phyloP scores from a whole-genome alignment of 2,888 invertebrate species.

The Muscina levida region DNA sequence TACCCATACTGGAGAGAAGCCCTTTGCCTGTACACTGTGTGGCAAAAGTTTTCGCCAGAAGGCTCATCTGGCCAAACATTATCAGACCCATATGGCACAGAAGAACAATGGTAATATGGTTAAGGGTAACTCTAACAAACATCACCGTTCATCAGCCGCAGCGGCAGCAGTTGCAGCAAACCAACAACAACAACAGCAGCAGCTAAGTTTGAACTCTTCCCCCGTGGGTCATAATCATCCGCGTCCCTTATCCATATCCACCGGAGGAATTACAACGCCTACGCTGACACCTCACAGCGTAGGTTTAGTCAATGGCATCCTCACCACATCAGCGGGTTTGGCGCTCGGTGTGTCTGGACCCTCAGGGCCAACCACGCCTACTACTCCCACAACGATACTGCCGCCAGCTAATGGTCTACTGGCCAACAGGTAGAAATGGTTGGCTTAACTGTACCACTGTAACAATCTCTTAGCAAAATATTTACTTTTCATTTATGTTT shows the following conservation, averaged over 20 bases:
- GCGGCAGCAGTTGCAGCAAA: constrained; percentile 67
- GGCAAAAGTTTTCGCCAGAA: constrained; percentile 96
- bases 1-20: constrained; percentile 98
- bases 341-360: constrained; percentile 63
- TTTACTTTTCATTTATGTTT: constrained; percentile 43
- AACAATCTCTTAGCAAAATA: constrained; percentile 19
- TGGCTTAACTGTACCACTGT: constrained; percentile 13
- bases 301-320: constrained; percentile 59
- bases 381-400: constrained; percentile 70
- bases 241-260: constrained; percentile 72
- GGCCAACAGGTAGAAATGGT: constrained; percentile 76
- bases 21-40: constrained; percentile 96
- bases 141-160: constrained; percentile 70
- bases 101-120: constrained; percentile 85
- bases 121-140: constrained; percentile 79
- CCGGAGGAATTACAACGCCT: constrained; percentile 65
- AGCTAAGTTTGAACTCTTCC: constrained; percentile 80
- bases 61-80: constrained; percentile 94
- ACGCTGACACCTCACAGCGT: constrained; percentile 63
- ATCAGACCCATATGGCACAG: constrained; percentile 95
- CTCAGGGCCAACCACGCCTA: constrained; percentile 69
- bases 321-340: constrained; percentile 46
- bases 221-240: constrained; percentile 70
- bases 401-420: constrained; percentile 78
- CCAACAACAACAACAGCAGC: constrained; percentile 73